Conservation (phyloP, 2,113 vertebrate species). For the Oplegnathus fasciatus region DNA sequence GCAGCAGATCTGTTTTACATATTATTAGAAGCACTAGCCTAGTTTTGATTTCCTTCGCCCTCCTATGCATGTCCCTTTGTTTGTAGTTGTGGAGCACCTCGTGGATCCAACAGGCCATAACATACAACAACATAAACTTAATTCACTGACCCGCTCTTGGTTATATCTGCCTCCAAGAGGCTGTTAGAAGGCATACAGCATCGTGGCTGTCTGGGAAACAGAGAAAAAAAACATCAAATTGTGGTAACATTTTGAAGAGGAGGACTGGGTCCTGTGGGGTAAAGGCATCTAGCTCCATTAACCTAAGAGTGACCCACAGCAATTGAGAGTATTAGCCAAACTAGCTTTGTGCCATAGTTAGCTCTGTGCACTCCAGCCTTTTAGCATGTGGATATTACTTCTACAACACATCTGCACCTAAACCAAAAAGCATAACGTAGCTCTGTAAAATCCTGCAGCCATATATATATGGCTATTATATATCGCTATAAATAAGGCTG, state of each 20-base stretch:
- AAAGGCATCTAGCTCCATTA: constrained; percentile 29
- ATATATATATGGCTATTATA: too few relatives aligned
- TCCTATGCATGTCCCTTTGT: background rate
- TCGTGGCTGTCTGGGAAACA: constrained; percentile 2
- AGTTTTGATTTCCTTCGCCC: background rate
- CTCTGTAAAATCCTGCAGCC: background rate
- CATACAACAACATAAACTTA: too few relatives aligned
- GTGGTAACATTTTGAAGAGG: constrained; percentile 21
- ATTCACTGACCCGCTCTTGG: background rate
- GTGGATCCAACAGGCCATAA: background rate
- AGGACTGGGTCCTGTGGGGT: constrained; percentile 25
- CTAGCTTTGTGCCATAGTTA: background rate
- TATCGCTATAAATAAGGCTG: background rate
- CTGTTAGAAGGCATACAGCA: background rate
- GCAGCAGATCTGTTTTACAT: background rate
- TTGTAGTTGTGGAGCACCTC: background rate
- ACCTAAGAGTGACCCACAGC: constrained; percentile 15
- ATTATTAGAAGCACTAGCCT: background rate
- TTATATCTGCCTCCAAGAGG: background rate
- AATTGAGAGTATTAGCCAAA: constrained; percentile 27
- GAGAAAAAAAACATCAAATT: constrained; percentile 6
- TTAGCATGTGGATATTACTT: background rate
- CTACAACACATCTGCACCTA: background rate
- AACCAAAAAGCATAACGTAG: background rate
- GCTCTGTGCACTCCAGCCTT: background rate